Evolutionary conservation across 1,140 invertebrate species (phyloP).

Genomic region (Scylla paramamosain): DNA sequence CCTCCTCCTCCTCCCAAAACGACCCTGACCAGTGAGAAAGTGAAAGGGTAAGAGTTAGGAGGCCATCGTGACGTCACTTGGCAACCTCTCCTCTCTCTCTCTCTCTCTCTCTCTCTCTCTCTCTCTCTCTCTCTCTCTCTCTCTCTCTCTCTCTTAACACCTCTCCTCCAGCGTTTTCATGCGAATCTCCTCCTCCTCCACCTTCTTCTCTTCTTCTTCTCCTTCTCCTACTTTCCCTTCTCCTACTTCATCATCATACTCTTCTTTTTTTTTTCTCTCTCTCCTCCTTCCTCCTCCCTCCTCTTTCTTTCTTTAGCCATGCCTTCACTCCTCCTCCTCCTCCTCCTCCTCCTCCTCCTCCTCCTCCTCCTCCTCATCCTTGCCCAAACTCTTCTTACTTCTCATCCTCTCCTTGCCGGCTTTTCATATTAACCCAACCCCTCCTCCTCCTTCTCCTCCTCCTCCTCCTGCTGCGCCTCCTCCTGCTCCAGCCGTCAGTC

Average conservation of each 20-base stretch:
- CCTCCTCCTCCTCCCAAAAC: neutral
- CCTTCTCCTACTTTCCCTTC: neutral
- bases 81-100: neutral
- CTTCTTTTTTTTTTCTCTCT: neutral
- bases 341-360: neutral
- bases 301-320: neutral
- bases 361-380: neutral
- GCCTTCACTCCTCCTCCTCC: neutral
- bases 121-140: no score
- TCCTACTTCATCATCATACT: neutral
- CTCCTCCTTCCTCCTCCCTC: no score
- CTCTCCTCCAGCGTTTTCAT: neutral
- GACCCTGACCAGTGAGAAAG: constrained; percentile 11
- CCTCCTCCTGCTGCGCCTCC: neutral
- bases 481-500: neutral
- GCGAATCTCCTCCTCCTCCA: neutral
- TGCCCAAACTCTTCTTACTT: neutral
- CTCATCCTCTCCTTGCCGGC: neutral
- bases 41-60: constrained; percentile 9
- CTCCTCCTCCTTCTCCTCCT: no score
- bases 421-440: constrained; percentile 3
- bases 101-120: no score
- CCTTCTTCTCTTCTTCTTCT: neutral
- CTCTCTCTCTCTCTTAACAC: constrained; percentile 7
- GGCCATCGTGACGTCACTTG: neutral